Evolutionary conservation across 2,113 vertebrate species (phyloP).

Genomic region (Equus quagga): DNA sequence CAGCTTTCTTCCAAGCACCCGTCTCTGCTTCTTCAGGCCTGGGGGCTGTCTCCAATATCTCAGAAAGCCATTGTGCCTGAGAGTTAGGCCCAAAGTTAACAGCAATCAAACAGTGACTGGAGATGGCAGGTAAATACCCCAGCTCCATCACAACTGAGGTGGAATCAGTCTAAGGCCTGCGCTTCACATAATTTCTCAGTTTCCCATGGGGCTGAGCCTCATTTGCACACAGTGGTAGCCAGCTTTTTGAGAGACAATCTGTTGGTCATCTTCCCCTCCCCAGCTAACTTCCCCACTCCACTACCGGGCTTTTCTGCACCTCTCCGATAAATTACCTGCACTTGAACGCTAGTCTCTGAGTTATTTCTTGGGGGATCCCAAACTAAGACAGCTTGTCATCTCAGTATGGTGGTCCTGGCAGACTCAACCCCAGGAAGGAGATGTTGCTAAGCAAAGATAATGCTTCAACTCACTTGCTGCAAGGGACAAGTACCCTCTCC

Average conservation of each 20-base stretch:
- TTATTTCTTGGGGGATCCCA: neutral
- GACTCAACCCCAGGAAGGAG: neutral
- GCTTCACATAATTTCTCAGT: neutral
- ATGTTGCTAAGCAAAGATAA: neutral
- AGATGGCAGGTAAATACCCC: rapidly evolving
- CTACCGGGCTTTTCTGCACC: neutral
- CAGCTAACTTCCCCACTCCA: neutral
- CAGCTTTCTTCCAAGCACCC: neutral
- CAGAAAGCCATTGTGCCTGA: neutral
- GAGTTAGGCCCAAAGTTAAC: neutral
- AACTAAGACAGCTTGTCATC: neutral
- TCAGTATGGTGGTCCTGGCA: neutral
- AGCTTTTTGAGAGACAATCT: neutral
- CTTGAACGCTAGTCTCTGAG: neutral
- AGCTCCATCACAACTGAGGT: rapidly evolving
- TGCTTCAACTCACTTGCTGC: neutral
- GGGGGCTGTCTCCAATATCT: neutral
- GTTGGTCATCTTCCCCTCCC: neutral
- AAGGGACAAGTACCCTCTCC: neutral
- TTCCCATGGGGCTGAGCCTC: neutral
- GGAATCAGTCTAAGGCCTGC: neutral
- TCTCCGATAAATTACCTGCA: neutral
- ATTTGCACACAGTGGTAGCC: rapidly evolving
- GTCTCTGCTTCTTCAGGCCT: neutral
- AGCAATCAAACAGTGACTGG: neutral